Base-by-base conservation (phyloP, 2,797 vertebrate species). In the Tachyglossus aculeatus region DNA sequence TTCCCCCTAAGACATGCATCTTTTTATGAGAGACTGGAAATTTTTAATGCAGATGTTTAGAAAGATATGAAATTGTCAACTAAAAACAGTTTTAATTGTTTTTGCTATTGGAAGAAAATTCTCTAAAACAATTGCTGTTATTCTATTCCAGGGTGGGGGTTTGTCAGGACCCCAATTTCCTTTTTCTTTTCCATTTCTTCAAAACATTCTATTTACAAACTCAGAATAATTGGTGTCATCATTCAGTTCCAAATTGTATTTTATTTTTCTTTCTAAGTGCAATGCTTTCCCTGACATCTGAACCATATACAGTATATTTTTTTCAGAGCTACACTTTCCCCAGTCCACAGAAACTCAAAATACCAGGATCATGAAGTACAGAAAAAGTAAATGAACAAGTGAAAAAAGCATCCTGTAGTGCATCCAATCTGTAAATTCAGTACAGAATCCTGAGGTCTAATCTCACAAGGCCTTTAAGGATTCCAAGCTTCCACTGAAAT, bases 11-110 rank as follows among this genome's bases (percentile, higher is more conserved):
- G 88, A 88, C 81, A 72, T 88, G 43, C 91, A 88, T 89, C 81
- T 90, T 90, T 92, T 86, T 88, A 88, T 84, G 78, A 90, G 73
- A 90, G 81, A 88, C 59, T 88, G 88, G 86, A 90, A 80, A 77
- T 29, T 80, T 88, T 82, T 82, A 87, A 89, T 82, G 88, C 82
- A 91, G 84, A 72, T 90, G 67, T 88, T 88, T 89, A 90, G 83
- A 87, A 87, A 88, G 70, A 76, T 86, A 81, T 88, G 64, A 86
- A 90, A 83, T 68, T 82, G 67, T 89, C 90, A 90, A 91, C 75
- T 83, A 73, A 77, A 82, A n/a, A n/a, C 73, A 81, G 78, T 90
- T 82, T 83, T 91, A 91, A 83, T 60, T 88, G 71, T 85, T 81
- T 89, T 86, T 90, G 78, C 78, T 75, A 5, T 55, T 86, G 78